A percentile compares a stretch with the other conserved stretches of the same genome.
These are phyloP conservation scores for Dicranocentrus wangi DNA, from an alignment of 2,888 invertebrate genomes.

Conservation along the genomic window DNA sequence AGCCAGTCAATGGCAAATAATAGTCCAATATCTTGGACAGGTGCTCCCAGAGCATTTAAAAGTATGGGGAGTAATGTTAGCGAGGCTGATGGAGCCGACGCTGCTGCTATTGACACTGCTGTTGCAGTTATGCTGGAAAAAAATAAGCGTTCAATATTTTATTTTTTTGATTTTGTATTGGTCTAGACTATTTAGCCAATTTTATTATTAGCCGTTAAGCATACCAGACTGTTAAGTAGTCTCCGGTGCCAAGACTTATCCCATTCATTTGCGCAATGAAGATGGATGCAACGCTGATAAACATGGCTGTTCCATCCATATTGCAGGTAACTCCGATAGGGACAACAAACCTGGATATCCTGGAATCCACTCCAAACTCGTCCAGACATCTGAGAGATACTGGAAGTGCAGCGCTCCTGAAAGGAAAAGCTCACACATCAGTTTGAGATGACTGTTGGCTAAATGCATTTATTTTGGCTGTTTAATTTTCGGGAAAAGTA, in stretches of 20 bases:
- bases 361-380: constrained; percentile 85
- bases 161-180: not conserved
- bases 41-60: constrained; percentile 87
- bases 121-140: constrained; percentile 84
- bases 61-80: constrained; percentile 87
- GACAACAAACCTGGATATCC: constrained; percentile 87
- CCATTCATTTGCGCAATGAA: constrained; percentile 92
- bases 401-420: constrained; percentile 89
- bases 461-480: too few relatives aligned
- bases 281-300: constrained; percentile 89
- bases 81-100: constrained; percentile 90
- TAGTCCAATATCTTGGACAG: constrained; percentile 86
- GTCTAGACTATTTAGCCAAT: not conserved
- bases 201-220: too few relatives aligned
- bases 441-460: not conserved
- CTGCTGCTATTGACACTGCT: constrained; percentile 90
- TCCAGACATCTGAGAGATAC: constrained; percentile 91
- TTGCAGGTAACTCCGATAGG: constrained; percentile 88
- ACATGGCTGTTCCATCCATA: constrained; percentile 93
- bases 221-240: constrained; percentile 90
- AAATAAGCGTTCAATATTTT: not conserved
- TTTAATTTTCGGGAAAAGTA: too few relatives aligned
- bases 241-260: constrained; percentile 85
- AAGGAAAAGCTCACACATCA: constrained; percentile 1
- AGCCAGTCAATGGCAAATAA: constrained; percentile 93